Evolutionary conservation across 2,113 vertebrate genomes (phyloP).

Genomic region (Peromyscus leucopus): DNA sequence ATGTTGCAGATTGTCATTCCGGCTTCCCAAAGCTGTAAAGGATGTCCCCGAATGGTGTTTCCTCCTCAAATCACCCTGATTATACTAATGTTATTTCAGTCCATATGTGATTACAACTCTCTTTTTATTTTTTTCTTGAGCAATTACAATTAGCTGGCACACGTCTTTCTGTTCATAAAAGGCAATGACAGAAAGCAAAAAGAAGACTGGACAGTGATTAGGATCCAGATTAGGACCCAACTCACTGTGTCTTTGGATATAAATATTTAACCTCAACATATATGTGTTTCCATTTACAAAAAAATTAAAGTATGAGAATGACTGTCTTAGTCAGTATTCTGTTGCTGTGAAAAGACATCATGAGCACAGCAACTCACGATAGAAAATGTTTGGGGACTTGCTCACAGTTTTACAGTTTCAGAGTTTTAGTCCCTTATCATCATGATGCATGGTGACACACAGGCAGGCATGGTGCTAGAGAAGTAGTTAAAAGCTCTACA

Average conservation of each 20-base stretch:
- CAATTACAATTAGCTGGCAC: constrained; percentile 12
- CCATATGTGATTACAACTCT: constrained; percentile 50
- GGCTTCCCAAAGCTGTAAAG: constrained; percentile 50
- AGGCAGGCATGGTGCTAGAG: neutral
- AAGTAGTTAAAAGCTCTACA: neutral
- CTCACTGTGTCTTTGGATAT: neutral
- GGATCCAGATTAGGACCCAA: neutral
- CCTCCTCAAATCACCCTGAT: constrained; percentile 34
- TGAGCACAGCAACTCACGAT: neutral
- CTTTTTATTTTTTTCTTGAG: neutral
- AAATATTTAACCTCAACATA: constrained; percentile 26
- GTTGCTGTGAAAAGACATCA: neutral
- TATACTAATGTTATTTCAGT: constrained; percentile 2
- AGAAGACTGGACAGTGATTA: neutral
- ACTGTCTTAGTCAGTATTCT: neutral
- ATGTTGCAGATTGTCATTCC: constrained; percentile 56
- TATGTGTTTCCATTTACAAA: neutral
- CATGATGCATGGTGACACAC: neutral
- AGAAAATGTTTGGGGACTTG: neutral
- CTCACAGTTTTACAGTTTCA: neutral
- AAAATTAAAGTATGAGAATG: neutral
- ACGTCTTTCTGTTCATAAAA: neutral
- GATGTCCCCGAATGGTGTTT: constrained; percentile 53
- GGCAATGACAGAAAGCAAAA: neutral
- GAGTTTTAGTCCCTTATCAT: neutral